These are phyloP conservation scores for Coluber constrictor DNA, from an alignment of 2,797 vertebrate species.

Conservation along the genomic window DNA sequence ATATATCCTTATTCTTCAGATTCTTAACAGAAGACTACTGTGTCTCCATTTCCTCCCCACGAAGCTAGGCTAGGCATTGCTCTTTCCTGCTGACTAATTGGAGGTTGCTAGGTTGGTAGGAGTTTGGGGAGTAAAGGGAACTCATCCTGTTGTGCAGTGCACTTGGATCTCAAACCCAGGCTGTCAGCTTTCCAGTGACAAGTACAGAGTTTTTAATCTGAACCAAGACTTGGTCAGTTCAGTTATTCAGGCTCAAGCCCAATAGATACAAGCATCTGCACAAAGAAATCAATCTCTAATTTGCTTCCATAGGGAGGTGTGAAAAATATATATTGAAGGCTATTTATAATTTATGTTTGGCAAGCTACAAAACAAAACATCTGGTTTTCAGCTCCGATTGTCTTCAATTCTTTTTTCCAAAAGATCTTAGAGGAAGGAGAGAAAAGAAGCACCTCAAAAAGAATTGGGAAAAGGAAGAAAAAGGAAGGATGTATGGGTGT, in stretches of 20 bases:
- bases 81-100: background rate
- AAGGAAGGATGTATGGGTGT: background rate
- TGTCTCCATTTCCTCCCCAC: background rate
- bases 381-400: background rate
- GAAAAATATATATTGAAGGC: background rate
- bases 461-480: background rate
- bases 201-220: background rate
- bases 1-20: background rate
- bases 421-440: background rate
- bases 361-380: background rate
- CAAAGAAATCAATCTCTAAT: background rate
- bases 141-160: background rate
- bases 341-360: background rate
- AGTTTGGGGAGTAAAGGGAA: background rate
- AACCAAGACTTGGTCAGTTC: background rate
- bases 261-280: background rate
- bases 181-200: background rate
- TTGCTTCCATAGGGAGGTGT: background rate
- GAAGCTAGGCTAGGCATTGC: background rate
- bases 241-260: background rate
- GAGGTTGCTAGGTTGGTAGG: background rate
- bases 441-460: background rate
- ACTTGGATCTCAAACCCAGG: background rate
- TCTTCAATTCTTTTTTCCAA: background rate
- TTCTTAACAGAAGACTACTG: background rate